Percentiles rank a stretch among this genome's conserved stretches.
Evolutionary conservation across 2,888 invertebrate genomes (phyloP).

Genomic region (Agrochola macilenta): DNA sequence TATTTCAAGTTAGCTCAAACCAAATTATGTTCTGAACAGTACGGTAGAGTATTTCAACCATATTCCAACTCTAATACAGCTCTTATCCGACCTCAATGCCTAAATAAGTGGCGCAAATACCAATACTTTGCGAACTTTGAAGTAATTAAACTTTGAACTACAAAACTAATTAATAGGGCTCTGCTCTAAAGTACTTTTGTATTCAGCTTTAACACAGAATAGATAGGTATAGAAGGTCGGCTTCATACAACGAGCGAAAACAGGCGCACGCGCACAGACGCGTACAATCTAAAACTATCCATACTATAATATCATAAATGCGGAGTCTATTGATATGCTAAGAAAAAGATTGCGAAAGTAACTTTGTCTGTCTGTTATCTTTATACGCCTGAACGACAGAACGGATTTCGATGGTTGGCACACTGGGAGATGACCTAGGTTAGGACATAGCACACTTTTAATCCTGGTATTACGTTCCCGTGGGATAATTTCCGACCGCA

Average conservation of each 20-base stretch:
- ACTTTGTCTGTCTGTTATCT: not conserved
- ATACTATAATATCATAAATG: not conserved
- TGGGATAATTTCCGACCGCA: not conserved
- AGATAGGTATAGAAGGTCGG: not conserved
- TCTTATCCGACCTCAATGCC: slow-evolving; percentile 25
- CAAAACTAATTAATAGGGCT: slow-evolving; percentile 54
- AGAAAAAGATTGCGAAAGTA: not conserved
- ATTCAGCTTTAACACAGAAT: slow-evolving; percentile 11
- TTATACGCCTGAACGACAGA: not conserved
- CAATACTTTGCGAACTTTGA: slow-evolving; percentile 46
- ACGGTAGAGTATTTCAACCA: slow-evolving; percentile 12
- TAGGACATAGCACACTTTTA: not conserved
- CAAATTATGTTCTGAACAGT: slow-evolving; percentile 20
- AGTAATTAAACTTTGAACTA: slow-evolving; percentile 56
- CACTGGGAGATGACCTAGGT: not conserved
- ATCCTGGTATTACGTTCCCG: not conserved
- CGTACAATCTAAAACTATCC: not conserved
- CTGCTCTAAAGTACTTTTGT: slow-evolving; percentile 21
- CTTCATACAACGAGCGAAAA: not conserved
- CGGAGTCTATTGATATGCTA: not conserved
- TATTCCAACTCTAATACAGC: slow-evolving; percentile 24
- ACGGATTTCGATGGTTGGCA: not conserved
- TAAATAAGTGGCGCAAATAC: slow-evolving; percentile 51
- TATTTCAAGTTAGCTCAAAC: slow-evolving; percentile 13
- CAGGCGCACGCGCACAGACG: too few species aligned